phyloP scores from a whole-genome alignment of 2,888 invertebrate species.

The Drosophila neotestacea region DNA sequence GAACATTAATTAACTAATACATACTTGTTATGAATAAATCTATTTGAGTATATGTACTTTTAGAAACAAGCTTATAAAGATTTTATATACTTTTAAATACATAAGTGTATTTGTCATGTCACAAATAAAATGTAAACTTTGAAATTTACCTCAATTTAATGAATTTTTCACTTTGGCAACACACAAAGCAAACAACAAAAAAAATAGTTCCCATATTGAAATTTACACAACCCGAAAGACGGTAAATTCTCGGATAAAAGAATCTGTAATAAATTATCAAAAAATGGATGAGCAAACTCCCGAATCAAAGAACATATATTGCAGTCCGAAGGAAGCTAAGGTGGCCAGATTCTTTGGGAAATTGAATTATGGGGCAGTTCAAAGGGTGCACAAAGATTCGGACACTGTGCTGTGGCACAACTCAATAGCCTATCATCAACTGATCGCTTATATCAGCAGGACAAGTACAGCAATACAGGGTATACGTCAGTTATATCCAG shows the following conservation, averaged over 20 bases:
- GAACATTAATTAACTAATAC: too few species aligned
- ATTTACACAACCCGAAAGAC: background rate
- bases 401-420: slow-evolving; percentile 76
- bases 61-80: too few species aligned
- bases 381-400: slow-evolving; percentile 15
- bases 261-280: background rate
- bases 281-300: background rate
- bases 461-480: slow-evolving; percentile 94
- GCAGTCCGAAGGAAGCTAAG: background rate
- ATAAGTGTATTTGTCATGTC: too few species aligned
- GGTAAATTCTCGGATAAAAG: background rate
- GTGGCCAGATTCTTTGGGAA: slow-evolving; percentile 15
- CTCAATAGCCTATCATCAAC: slow-evolving; percentile 93
- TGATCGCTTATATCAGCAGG: slow-evolving; percentile 93
- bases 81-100: too few species aligned
- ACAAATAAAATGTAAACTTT: background rate
- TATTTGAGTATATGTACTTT: too few species aligned
- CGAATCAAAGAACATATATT: background rate
- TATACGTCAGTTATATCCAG: slow-evolving; percentile 87
- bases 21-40: too few species aligned
- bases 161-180: background rate
- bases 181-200: background rate
- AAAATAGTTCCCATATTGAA: too few species aligned
- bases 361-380: slow-evolving; percentile 12
- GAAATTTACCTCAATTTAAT: background rate